Evolutionary conservation across 2,797 vertebrate genomes (phyloP).

Genomic region (Microctenopoma stevenorrisi): DNA sequence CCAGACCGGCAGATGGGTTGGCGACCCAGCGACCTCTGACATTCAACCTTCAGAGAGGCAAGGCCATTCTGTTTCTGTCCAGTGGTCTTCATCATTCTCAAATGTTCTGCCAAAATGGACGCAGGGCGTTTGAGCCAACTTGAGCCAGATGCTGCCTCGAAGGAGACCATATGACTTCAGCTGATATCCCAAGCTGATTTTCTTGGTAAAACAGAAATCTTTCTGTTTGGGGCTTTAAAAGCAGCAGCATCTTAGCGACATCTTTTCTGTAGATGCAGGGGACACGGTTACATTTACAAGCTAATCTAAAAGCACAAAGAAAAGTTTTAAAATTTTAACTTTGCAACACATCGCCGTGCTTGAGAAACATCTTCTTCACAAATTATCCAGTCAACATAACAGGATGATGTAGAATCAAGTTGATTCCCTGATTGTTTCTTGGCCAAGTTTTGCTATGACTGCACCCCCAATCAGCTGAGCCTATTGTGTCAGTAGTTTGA

Average conservation of each 20-base stretch:
- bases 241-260: not conserved
- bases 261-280: not conserved
- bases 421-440: constrained; percentile 35
- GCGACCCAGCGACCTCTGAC: constrained; percentile 67
- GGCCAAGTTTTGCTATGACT: constrained; percentile 35
- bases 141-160: constrained; percentile 58
- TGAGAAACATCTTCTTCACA: not conserved
- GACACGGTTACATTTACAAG: not conserved
- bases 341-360: not conserved
- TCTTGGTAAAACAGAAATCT: not conserved
- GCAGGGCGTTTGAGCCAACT: constrained; percentile 38
- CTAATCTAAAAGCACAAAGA: not conserved
- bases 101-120: constrained; percentile 69
- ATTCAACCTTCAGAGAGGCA: constrained; percentile 61
- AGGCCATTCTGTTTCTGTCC: constrained; percentile 62
- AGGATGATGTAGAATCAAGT: constrained; percentile 35
- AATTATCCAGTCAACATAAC: constrained; percentile 15
- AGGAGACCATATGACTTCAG: constrained; percentile 49
- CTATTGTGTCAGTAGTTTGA: constrained; percentile 56
- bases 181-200: constrained; percentile 40
- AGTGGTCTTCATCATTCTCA: constrained; percentile 65
- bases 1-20: constrained; percentile 71
- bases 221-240: not conserved
- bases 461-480: constrained; percentile 49
- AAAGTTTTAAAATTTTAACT: not conserved